Evolutionary conservation across 2,888 invertebrate species (phyloP).

Genomic region (Drosophila fulvimacula): DNA sequence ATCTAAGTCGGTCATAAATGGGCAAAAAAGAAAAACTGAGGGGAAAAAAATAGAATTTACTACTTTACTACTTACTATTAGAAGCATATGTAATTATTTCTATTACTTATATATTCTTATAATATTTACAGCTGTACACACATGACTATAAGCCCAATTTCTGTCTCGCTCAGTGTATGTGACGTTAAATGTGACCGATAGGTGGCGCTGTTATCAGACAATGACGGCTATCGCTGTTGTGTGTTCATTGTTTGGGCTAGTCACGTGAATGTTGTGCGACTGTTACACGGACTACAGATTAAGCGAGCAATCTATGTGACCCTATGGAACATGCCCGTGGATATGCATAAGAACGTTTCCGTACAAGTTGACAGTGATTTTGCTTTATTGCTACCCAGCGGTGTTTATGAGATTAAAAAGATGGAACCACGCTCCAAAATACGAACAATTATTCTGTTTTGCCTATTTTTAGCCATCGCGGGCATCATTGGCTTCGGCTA

Average conservation of each 20-base stretch:
- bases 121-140: conserved; percentile 27
- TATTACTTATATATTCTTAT: not conserved
- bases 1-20: conserved; percentile 23
- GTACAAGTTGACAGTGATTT: conserved; percentile 94
- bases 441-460: conserved; percentile 92
- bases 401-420: conserved; percentile 92
- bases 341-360: conserved; percentile 91
- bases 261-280: conserved; percentile 20
- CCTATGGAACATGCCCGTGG: conserved; percentile 82
- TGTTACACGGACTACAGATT: conserved; percentile 1
- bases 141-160: not conserved
- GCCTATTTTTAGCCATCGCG: conserved; percentile 92
- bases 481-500: conserved; percentile 96
- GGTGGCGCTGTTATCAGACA: conserved; percentile 33
- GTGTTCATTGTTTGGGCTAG: conserved; percentile 13
- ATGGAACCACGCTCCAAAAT: conserved; percentile 94
- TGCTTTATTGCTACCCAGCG: conserved; percentile 91
- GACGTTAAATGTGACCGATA: conserved; percentile 14
- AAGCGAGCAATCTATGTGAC: conserved; percentile 14
- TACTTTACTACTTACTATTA: too few relatives aligned
- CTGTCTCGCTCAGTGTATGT: not conserved
- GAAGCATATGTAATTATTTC: not conserved
- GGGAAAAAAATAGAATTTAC: not conserved
- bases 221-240: conserved; percentile 30
- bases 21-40: not conserved